Base-by-base conservation (phyloP, 2,113 vertebrate genomes). In the Indicator maculatus region DNA sequence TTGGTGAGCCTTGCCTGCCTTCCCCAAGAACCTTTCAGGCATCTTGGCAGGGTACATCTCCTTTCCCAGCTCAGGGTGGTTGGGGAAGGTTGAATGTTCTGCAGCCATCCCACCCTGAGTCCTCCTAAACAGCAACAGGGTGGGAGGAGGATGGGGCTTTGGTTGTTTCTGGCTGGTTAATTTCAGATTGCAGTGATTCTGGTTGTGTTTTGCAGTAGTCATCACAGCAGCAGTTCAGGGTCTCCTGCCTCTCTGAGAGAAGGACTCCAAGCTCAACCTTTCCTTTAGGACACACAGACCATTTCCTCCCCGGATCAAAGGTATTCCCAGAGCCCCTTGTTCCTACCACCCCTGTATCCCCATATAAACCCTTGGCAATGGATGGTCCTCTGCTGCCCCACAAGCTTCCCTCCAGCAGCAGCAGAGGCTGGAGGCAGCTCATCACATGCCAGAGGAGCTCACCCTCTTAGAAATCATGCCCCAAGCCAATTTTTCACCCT, bases 41-140 rank as follows among this genome's bases (percentile, higher is more conserved):
- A 13, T 59, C 56, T 52, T 21, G 1, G 6, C 31, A 75, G 45
- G 21, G 8, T 6, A 19, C 44, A 3, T 8, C 47, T 50, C 44
- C 55, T 89, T 50, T 39, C 50, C 50, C 50, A 52, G 50, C 50
- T 52, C 44, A 21, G 55, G 23, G 17, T 6, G 3, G 8, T 0
- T 58, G 81, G 19, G 52, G n/a, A 64, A 31, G 8, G 6, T 30
- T 27, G 63, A 50, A 61, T 33, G 18, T 59, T 93, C 70, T 64
- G 36, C 58, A 66, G 77, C 26, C 12, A 24, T 7, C 7, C 15
- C 16, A 0, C 41, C 83, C 86, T 71, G 18, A 38, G 23, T 23
- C 24, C 38, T 65, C 50, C 75, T 70, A 33, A 70, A 82, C 55
- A 2, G 8, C 44, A 78, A 3, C 0, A 0, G 8, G 33, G 8